These are phyloP conservation scores for Protomyctophum bolini DNA, from an alignment of 2,113 vertebrate genomes.

Conservation along the genomic window DNA sequence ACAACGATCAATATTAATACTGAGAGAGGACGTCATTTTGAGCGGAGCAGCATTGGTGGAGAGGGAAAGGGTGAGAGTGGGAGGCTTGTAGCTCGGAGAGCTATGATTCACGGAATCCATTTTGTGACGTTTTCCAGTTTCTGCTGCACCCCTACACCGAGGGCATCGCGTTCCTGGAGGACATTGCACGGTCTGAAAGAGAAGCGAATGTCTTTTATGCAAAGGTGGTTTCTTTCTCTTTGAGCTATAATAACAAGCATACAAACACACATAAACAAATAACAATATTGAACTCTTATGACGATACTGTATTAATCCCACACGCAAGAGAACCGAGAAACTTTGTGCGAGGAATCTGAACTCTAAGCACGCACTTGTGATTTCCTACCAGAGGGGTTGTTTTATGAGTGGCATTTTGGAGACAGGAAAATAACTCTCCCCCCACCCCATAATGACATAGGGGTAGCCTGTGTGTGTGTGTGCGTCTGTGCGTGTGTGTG, in stretches of 20 bases:
- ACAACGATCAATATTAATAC: slow-evolving; percentile 49
- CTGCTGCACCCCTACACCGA: slow-evolving; percentile 67
- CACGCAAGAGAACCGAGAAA: slow-evolving; percentile 46
- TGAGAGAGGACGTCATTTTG: slow-evolving; percentile 73
- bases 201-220: slow-evolving; percentile 83
- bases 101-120: slow-evolving; percentile 54
- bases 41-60: slow-evolving; percentile 59
- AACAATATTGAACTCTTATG: slow-evolving; percentile 38
- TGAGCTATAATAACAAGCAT: slow-evolving; percentile 72
- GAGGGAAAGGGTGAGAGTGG: slow-evolving; percentile 66
- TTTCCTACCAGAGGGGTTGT: slow-evolving; percentile 71
- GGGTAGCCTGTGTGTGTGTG: slow-evolving; percentile 75
- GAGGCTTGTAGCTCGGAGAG: slow-evolving; percentile 73
- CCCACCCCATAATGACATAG: slow-evolving; percentile 76
- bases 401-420: slow-evolving; percentile 39
- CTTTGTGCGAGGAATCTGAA: slow-evolving; percentile 40
- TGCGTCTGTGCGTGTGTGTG: slow-evolving; percentile 54
- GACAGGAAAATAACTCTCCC: slow-evolving; percentile 40
- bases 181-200: slow-evolving; percentile 75
- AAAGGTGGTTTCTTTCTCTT: slow-evolving; percentile 78
- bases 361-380: slow-evolving; percentile 76
- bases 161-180: slow-evolving; percentile 61
- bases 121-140: slow-evolving; percentile 77
- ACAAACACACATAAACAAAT: slow-evolving; percentile 30
- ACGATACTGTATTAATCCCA: slow-evolving; percentile 68